Evolutionary conservation across 2,113 vertebrate genomes (phyloP), one percentile per base, ranked within the genome.

Genomic region (Nettapus auritus): DNA sequence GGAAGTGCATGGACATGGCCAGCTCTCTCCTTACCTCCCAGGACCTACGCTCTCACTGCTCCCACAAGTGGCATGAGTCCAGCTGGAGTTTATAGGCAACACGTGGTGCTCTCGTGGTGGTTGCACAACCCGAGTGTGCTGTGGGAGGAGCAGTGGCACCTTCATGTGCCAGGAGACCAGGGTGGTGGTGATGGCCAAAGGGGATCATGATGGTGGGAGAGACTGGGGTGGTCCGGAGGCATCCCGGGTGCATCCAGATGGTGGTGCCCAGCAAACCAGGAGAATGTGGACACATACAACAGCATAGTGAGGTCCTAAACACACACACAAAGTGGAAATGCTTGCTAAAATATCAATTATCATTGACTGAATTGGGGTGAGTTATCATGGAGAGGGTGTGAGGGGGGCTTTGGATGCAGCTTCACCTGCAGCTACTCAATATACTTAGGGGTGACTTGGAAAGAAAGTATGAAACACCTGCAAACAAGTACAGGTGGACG

Each of bases 71-170:
- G 25, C 71, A 22, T 8, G 7, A 8, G 22, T 79, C 56, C 40
- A 1, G 2, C 57, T 91, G 10, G 0, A 2, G 33, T 78, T 86
- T 92, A 71, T 48, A 66, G 38, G 17, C 5, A 0, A 74, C 59
- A 36, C 2, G 0, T 1, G 1, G 42, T 0, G 0, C 38, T 56
- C 33, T 2, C 11, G 63, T 3, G 0, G 46, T 2, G 3, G 18
- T 94, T 96, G 15, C 88, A 64, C 56, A 93, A 94, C 8, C 16
- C 0, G 6, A 9, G 13, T 21, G 68, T 60, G 55, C 19, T 9
- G 38, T 5, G 64, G 63, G 79, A 93, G 90, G 71, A 55, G 33
- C 5, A 11, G n/a, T 62, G 26, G 38, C 26, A 40, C 26, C 17
- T 28, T 10, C 7, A 11, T 17, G 62, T 38, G 38, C 36, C 38